Conservation (phyloP, 2,888 invertebrate species). For the Eumerus sabulonum region DNA sequence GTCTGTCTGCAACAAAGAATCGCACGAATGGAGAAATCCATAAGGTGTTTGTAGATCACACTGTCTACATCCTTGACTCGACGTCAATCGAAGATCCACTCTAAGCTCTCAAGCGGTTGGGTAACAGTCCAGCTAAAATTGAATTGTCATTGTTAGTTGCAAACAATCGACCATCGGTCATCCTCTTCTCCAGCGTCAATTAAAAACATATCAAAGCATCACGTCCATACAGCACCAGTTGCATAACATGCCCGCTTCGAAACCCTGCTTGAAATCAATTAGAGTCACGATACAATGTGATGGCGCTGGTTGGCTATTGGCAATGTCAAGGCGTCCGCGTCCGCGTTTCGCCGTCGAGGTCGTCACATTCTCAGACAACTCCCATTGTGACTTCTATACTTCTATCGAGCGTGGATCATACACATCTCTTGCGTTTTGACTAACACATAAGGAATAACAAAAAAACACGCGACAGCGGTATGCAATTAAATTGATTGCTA, state of each 20-base stretch:
- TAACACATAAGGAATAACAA: too few species aligned
- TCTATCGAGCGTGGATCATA: constrained; percentile 2
- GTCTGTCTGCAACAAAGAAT: constrained; percentile 14
- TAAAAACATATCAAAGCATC: constrained; percentile 16
- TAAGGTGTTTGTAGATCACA: too few species aligned
- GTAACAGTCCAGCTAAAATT: too few species aligned
- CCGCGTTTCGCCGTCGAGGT: constrained; percentile 13
- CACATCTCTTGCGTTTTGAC: too few species aligned
- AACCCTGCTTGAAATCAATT: too few species aligned
- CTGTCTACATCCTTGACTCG: too few species aligned
- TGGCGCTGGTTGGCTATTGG: neutral
- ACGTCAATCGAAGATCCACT: constrained; percentile 7
- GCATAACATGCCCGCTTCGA: constrained; percentile 2
- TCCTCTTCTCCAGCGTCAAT: neutral
- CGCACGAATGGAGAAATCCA: neutral
- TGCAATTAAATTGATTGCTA: constrained; percentile 30
- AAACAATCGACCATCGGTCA: too few species aligned
- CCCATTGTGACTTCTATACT: neutral
- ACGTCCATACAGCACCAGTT: constrained; percentile 19
- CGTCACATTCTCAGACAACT: constrained; percentile 15
- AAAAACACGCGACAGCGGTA: too few species aligned
- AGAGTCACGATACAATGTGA: too few species aligned
- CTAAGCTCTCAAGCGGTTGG: too few species aligned
- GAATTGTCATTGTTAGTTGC: too few species aligned
- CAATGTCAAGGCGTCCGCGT: constrained; percentile 35